Base-by-base conservation (phyloP, 92 coral and sea anemone species). In the Epizoanthus fatuus region DNA sequence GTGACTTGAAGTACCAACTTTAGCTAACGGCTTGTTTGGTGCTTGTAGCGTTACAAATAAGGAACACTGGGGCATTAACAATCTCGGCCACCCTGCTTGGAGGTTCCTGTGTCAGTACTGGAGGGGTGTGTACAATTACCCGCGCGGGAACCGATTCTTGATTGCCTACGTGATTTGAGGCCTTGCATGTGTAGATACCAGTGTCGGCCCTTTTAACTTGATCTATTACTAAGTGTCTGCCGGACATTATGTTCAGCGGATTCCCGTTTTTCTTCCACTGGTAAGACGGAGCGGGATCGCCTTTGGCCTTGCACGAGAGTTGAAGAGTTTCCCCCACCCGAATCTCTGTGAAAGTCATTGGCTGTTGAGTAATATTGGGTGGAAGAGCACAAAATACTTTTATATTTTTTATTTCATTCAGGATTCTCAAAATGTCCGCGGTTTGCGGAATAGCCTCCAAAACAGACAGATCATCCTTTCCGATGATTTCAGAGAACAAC, bases 321-420 rank as follows among this genome's bases (percentile, higher is more conserved):
- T 40, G 71, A 1, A 94, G 66, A 29, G 91, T 20, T 32, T 87
- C 67, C 3, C 95, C 95, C 15, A 12, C 90, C 17, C 84, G 84
- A 17, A 89, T 54, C 58, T 92, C 91, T 75, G 93, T 86, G 39
- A 90, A 79, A 25, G 87, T 63, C 19, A 25, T 74, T n/a, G 98
- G 98, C 45, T 94, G 94, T 15, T 75, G 62, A 63, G 98, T 92
- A 7, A 94, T 90, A 60, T 87, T 92, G 38, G 98, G 98, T 25
- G 95, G 87, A 16, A 81, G 69, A 37, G 92, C 98, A 75, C 98
- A 94, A 81, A 89, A 87, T 16, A 85, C 66, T 39, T 94, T 81
- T 25, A 54, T 63, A 15, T 81, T 79, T 49, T 56, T 65, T 17
- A 87, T 82, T 39, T 79, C 89, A 52, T 81, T 39, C 29, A 94